These are phyloP conservation scores for Drosophila auraria DNA, from an alignment of 1,140 invertebrate genomes.

Conservation along the genomic window DNA sequence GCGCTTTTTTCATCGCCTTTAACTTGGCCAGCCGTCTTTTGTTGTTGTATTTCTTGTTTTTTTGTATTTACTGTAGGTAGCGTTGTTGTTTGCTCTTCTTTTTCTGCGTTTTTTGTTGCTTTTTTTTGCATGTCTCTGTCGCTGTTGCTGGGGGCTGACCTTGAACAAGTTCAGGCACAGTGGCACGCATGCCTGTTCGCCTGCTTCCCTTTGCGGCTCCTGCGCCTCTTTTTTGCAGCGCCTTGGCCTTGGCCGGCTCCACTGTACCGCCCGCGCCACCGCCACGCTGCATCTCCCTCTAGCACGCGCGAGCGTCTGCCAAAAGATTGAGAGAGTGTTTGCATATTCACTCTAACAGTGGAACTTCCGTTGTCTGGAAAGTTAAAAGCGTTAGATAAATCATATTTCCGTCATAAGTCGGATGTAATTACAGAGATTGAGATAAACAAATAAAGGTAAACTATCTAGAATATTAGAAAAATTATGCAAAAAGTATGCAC, in stretches of 20 bases:
- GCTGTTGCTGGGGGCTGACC: conserved; percentile 47
- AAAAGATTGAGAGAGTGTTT: conserved; percentile 16
- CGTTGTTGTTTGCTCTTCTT: conserved; percentile 17
- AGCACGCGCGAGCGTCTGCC: not conserved
- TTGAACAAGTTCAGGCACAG: conserved; percentile 77
- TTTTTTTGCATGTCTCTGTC: conserved; percentile 48
- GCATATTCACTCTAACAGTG: conserved; percentile 18
- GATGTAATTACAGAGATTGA: not conserved
- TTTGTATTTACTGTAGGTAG: conserved; percentile 10
- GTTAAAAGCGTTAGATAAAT: not conserved
- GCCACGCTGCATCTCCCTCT: not conserved
- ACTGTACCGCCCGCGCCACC: conserved; percentile 9
- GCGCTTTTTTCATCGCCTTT: conserved; percentile 25
- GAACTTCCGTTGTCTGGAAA: not conserved
- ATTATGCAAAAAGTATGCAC: no score
- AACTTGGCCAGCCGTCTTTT: conserved; percentile 13
- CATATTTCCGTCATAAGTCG: not conserved
- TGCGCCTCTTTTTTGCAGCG: conserved; percentile 5
- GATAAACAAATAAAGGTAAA: not conserved
- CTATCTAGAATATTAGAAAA: no score
- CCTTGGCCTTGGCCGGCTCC: conserved; percentile 49
- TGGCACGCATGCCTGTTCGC: conserved; percentile 34
- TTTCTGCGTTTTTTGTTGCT: conserved; percentile 23
- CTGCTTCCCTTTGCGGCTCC: conserved; percentile 5
- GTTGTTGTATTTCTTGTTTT: conserved; percentile 3